Evolutionary conservation across 2,888 invertebrate species (phyloP), one percentile per base, ranked within the genome.

Genomic region (Amphipyra berbera): DNA sequence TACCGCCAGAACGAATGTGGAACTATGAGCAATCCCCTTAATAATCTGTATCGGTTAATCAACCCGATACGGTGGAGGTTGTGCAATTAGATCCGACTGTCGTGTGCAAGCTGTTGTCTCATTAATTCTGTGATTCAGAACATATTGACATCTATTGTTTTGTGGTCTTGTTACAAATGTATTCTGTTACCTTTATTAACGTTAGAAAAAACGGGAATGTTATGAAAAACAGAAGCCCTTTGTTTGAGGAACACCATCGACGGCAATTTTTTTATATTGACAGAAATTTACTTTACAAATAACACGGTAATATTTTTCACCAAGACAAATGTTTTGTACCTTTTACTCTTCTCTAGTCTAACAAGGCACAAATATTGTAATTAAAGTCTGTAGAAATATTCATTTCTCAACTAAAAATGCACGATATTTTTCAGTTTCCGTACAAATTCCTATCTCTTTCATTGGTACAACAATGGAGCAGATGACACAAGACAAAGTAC

Each of bases 31-130:
- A 89, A 92, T 88, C 85, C 88, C 78, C 89, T 88, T 91, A 90
- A 93, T 91, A 92, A 90, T 87, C 85, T 89, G 88, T 88, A 90
- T 90, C 91, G 93, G 92, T 92, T 93, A 91, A 94, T 94, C 92
- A 93, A 93, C 92, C 89, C 91, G 81, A 89, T 88, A 80, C 84
- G 66, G 67, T 62, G 82, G 88, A 89, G 88, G 88, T 88, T 91
- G 87, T 68, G 83, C 82, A 88, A 88, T 88, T 83, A 84, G 78
- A 86, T 71, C 65, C 74, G 74, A 77, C 66, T 71, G 75, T 61
- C 69, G 68, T 72, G 72, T 60, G 61, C 67, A 71, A 68, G 62
- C 49, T 52, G 64, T 46, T 67, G 64, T 72, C 72, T 66, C 79
- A 68, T 77, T 67, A 74, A 76, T 76, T 82, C 72, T 71, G 54